phyloP scores from a whole-genome alignment of 2,797 vertebrate genomes.

The Odontamblyopus lacepedii region DNA sequence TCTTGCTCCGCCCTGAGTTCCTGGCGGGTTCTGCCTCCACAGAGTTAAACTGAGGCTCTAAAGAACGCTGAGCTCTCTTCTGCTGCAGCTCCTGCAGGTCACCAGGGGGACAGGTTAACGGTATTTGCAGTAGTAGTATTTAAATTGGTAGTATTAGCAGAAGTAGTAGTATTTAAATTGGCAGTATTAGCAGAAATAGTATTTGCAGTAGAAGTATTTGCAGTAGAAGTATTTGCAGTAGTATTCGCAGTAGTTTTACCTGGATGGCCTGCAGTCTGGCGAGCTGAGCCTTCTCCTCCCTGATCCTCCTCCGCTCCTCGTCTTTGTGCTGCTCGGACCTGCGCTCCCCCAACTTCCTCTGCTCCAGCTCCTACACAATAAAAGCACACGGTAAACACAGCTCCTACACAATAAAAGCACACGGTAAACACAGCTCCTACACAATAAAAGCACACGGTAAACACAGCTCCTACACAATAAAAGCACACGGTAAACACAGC shows the following conservation, averaged over 20 bases:
- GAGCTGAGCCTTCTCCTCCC: constrained; percentile 88
- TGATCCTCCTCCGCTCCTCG: constrained; percentile 80
- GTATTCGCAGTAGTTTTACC: constrained; percentile 62
- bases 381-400: not conserved
- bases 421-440: constrained; percentile 14
- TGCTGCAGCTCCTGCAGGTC: constrained; percentile 87
- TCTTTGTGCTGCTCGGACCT: constrained; percentile 70
- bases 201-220: not conserved
- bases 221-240: not conserved
- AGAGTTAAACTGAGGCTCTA: constrained; percentile 51
- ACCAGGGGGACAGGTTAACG: constrained; percentile 35
- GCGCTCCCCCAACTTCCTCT: constrained; percentile 63
- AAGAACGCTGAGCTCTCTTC: constrained; percentile 77
- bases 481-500: not conserved
- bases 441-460: constrained; percentile 1
- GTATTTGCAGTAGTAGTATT: not conserved
- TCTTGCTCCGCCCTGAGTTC: constrained; percentile 68
- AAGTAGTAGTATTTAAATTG: not conserved
- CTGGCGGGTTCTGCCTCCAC: constrained; percentile 58
- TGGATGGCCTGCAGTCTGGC: constrained; percentile 86
- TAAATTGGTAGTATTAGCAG: not conserved
- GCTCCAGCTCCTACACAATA: constrained; percentile 65
- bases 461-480: constrained; percentile 17
- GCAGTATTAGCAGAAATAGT: constrained; percentile 39
- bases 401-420: constrained; percentile 21